Base-by-base conservation (phyloP, 2,888 invertebrate species). In the Sussaba pulchella region DNA sequence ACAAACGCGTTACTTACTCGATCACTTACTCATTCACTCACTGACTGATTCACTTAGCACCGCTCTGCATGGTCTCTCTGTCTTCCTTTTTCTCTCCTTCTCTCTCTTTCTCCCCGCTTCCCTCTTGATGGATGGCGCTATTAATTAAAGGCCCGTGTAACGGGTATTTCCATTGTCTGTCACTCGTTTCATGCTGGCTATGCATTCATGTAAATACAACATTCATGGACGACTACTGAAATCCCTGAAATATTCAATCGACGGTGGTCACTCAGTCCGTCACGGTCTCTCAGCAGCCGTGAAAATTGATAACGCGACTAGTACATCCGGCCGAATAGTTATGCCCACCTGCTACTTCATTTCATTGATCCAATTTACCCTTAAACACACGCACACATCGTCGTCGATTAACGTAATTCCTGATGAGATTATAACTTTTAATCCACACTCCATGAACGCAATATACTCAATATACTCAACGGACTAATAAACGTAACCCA, bases 201-300 rank as follows among this genome's bases (percentile, higher is more conserved):
- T 57, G 26, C 39, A 52, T 26, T 19, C 5, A 14, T 67, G n/a
- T 52, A 45, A 41, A 36, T 59, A 61, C 43, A 45, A 52, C 72
- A 41, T 61, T 52, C 72, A 61, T 69, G 54, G 39, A 78, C 73
- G 73, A 47, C 73, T 78, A 73, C 73, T 78, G 78, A 73, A 73
- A 78, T 73, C 67, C 73, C 73, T 54, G 73, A 73, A 63, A 73
- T 47, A 61, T 43, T 19, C 73, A 63, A 63, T 73, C 78, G 14
- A 52, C 78, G 43, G 72, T 67, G 67, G 78, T 73, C 73, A 69
- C 67, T 78, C 67, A 39, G 67, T 78, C 73, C 69, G 69, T 63
- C 78, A 61, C 67, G 59, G 52, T 52, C 67, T 14, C 21, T 24
- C 52, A 24, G 52, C 24, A 54, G 12, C 5, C 52, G 54, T 69